Percentiles rank a stretch among this genome's conserved stretches.
phyloP scores from a whole-genome alignment of 2,797 vertebrate species.

The Neoniphon sammara region DNA sequence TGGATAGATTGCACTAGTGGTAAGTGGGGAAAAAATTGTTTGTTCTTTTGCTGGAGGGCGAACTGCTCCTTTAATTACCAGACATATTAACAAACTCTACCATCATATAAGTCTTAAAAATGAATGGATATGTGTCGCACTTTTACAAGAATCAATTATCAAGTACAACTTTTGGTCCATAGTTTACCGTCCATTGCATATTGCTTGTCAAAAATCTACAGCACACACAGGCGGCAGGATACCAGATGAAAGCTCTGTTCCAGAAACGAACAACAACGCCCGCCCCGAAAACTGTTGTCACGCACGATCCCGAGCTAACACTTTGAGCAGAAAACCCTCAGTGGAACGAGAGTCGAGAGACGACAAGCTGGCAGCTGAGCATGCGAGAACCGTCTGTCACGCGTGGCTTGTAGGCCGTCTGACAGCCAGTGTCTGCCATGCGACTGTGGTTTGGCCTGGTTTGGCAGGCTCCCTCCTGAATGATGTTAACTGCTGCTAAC shows the following conservation, averaged over 20 bases:
- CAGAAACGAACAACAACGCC: slow-evolving; percentile 22
- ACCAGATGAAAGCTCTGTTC: neutral
- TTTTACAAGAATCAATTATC: too few species aligned
- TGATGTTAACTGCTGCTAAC: slow-evolving; percentile 69
- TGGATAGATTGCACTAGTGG: too few species aligned
- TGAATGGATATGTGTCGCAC: too few species aligned
- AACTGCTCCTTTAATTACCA: too few species aligned
- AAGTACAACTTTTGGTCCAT: too few species aligned
- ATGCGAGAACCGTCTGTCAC: slow-evolving; percentile 50
- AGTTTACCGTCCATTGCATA: too few species aligned
- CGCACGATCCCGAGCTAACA: slow-evolving; percentile 13
- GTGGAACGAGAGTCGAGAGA: slow-evolving; percentile 25
- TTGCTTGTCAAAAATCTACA: neutral
- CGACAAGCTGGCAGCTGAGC: slow-evolving; percentile 26
- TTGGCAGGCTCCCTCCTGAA: slow-evolving; percentile 49
- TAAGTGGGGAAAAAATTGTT: too few species aligned
- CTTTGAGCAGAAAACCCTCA: slow-evolving; percentile 25
- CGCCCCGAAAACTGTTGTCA: slow-evolving; percentile 30
- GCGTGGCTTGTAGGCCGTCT: slow-evolving; percentile 55
- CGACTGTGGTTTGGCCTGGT: slow-evolving; percentile 66
- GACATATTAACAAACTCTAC: too few species aligned
- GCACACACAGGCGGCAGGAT: neutral
- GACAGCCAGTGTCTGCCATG: slow-evolving; percentile 67
- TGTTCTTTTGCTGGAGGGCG: too few species aligned
- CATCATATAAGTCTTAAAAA: too few species aligned